Evolutionary conservation across 2,888 invertebrate genomes (phyloP), one percentile per base, ranked within the genome.

Genomic region (Poecilobothrus nobilitatus): DNA sequence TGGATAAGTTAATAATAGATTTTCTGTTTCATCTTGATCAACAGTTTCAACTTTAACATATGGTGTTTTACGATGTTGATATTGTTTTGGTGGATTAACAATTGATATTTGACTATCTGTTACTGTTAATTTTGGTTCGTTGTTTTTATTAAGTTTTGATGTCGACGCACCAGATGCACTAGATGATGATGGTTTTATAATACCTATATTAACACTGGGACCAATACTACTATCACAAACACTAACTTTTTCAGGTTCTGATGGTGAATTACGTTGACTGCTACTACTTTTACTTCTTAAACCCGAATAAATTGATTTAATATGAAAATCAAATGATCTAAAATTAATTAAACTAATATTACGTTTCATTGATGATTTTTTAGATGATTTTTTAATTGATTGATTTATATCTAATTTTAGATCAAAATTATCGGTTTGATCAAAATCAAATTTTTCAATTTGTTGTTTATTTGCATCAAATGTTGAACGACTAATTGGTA

Each of bases 241-340:
- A 41, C 6, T 53, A 15, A 37, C 18, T 66, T 44, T 62, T 53
- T 53, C 53, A 3, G 53, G 53, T 12, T 53, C 53, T 53, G 53
- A 53, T 33, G 66, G 33, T 33, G 67, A 62, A 20, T 63, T 66
- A 53, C 53, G 53, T 53, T 53, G 53, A 18, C 22, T 73, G 10
- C 34, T 73, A 74, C 6, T 73, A 71, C 9, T 75, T 73, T 75
- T 74, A 65, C 74, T 76, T 4, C 78, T 78, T 61, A 81, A 70
- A 6, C 81, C 80, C n/a, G 78, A 76, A 72, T 82, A 81, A 21
- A 82, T 70, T 1, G 80, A 80, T 71, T 81, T 81, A 62, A 82
- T 75, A 71, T 81, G 81, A 70, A 81, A 81, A 72, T 82, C 82
- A 53, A 82, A 77, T 6, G 81, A 81, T 73, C 79, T 78, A 71